phyloP scores from a whole-genome alignment of 2,888 invertebrate species.

The Junonia oenone region DNA sequence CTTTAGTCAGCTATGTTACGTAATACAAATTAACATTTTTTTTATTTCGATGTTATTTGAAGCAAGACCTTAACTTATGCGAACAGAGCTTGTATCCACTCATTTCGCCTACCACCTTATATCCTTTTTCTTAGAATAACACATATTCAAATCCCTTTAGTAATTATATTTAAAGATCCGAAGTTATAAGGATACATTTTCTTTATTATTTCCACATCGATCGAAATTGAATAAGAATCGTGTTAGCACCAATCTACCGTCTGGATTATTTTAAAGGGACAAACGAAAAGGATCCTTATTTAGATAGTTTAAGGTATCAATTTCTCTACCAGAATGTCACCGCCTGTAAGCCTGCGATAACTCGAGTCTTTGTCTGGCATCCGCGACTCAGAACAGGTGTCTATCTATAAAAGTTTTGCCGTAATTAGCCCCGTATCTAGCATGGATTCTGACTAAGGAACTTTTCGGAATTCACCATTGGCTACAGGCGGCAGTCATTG shows the following conservation, averaged over 20 bases:
- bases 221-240: constrained; percentile 57
- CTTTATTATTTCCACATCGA: constrained; percentile 33
- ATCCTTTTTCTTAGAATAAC: neutral
- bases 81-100: too few species aligned
- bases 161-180: neutral
- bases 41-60: too few species aligned
- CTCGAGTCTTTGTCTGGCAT: constrained; percentile 72
- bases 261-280: constrained; percentile 34
- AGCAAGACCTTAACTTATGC: too few species aligned
- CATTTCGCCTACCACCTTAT: too few species aligned
- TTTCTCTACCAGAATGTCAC: constrained; percentile 39
- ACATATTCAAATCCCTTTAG: neutral
- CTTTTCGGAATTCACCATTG: constrained; percentile 73
- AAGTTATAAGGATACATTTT: neutral
- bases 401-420: constrained; percentile 75
- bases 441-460: constrained; percentile 68
- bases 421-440: constrained; percentile 76
- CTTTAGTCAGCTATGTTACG: too few species aligned
- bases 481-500: constrained; percentile 73
- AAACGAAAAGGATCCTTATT: constrained; percentile 43
- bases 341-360: constrained; percentile 73
- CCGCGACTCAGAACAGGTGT: constrained; percentile 73
- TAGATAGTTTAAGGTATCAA: constrained; percentile 43
- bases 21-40: too few species aligned
- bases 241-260: constrained; percentile 52